These are phyloP conservation scores for Heliconius charithonia DNA, from an alignment of 2,888 invertebrate species.

Conservation along the genomic window DNA sequence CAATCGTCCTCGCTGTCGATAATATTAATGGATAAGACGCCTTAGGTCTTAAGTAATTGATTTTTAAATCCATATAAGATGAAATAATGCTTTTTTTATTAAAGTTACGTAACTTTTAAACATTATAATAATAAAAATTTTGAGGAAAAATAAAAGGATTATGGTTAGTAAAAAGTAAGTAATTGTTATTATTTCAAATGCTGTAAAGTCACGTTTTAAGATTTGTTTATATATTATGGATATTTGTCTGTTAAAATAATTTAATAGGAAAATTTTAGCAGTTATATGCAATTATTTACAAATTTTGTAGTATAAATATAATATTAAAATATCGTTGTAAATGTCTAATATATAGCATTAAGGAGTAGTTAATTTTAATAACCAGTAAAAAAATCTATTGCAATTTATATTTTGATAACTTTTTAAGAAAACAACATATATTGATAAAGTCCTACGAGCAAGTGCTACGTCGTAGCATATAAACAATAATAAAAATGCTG, in stretches of 20 bases:
- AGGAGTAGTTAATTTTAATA: neutral
- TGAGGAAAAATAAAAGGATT: neutral
- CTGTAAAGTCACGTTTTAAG: too few species aligned
- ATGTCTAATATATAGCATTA: neutral
- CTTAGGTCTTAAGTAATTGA: neutral
- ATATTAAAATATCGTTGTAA: neutral
- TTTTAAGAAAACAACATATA: neutral
- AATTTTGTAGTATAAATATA: neutral
- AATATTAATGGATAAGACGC: slow-evolving; percentile 18
- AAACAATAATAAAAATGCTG: neutral
- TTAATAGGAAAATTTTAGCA: too few species aligned
- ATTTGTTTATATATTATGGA: neutral
- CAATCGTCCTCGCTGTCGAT: slow-evolving; percentile 36
- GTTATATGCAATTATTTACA: neutral
- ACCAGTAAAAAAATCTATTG: neutral
- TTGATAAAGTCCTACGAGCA: slow-evolving; percentile 7
- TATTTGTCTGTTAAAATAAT: too few species aligned
- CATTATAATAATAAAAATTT: neutral
- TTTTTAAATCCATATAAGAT: neutral
- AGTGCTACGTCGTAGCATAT: slow-evolving; percentile 54
- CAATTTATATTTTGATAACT: neutral
- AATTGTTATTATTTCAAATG: too few species aligned
- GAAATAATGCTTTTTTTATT: too few species aligned
- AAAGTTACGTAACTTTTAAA: neutral
- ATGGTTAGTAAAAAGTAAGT: neutral